Evolutionary conservation across 2,113 vertebrate genomes (phyloP).

Genomic region (Anoplopoma fimbria): DNA sequence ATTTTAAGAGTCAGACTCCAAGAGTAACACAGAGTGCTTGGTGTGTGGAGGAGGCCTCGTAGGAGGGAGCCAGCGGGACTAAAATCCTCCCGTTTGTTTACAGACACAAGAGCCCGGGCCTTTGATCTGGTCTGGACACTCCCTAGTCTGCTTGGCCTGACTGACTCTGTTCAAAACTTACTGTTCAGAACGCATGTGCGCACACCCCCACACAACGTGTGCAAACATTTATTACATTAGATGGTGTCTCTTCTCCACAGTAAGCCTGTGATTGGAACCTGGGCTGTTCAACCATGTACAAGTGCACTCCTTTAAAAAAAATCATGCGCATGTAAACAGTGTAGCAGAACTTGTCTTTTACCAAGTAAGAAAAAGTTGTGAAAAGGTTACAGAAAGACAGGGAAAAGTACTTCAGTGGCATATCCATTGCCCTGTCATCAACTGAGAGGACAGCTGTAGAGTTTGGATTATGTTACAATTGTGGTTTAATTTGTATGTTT

Average conservation of each 20-base stretch:
- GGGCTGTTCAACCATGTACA: not conserved
- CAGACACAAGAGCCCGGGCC: constrained; percentile 52
- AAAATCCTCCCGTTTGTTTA: constrained; percentile 70
- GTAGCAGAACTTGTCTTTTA: not conserved
- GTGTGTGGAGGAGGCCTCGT: constrained; percentile 60
- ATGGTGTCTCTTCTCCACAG: constrained; percentile 2
- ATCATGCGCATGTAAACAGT: not conserved
- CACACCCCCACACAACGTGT: constrained; percentile 11
- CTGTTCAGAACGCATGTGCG: constrained; percentile 23
- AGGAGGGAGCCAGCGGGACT: constrained; percentile 48
- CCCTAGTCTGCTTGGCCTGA: constrained; percentile 38
- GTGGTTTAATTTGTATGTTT: not conserved
- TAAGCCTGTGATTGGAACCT: not conserved
- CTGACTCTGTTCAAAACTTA: constrained; percentile 32
- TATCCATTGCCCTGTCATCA: not conserved
- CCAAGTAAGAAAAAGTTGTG: no score
- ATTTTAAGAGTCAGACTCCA: constrained; percentile 64
- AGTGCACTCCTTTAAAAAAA: not conserved
- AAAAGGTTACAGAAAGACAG: no score
- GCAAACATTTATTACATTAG: constrained; percentile 20
- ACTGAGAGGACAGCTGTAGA: not conserved
- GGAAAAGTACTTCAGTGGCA: no score
- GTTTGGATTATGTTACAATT: constrained; percentile 6
- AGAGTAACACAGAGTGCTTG: constrained; percentile 59
- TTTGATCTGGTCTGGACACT: constrained; percentile 71